phyloP scores from a whole-genome alignment of 2,113 vertebrate genomes.

The Lophotis ruficrista region DNA sequence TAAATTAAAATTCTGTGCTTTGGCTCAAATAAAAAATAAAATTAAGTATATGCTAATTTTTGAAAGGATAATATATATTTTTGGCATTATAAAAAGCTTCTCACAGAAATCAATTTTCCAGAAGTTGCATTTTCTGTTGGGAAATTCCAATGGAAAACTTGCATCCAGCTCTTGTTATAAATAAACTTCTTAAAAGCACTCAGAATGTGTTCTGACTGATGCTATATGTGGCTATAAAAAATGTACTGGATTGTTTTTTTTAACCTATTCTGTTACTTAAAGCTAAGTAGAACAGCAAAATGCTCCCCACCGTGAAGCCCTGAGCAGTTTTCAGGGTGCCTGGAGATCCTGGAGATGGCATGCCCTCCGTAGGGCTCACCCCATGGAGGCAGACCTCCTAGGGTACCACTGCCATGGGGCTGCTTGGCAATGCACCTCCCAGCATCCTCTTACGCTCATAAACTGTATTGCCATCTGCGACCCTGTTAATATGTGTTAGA shows the following conservation, averaged over 20 bases:
- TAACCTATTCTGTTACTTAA: neutral
- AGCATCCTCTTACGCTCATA: neutral
- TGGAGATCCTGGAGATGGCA: neutral
- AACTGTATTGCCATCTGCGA: neutral
- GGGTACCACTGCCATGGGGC: no score
- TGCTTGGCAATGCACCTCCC: neutral
- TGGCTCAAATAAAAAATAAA: neutral
- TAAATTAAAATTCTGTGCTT: neutral
- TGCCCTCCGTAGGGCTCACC: neutral
- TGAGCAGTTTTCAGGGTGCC: neutral
- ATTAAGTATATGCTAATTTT: neutral
- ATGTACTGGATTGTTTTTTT: rapidly evolving
- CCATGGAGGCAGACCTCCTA: neutral
- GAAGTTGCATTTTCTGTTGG: neutral
- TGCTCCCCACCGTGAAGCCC: neutral
- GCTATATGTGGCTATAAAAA: neutral
- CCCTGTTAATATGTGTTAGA: rapidly evolving
- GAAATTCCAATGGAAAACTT: neutral
- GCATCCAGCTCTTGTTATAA: neutral
- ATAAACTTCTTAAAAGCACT: neutral
- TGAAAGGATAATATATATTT: neutral
- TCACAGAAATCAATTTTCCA: neutral
- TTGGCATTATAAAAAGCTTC: neutral
- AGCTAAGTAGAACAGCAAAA: neutral
- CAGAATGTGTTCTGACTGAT: neutral